Conservation (phyloP, 2,113 vertebrate species). For the Chionis minor region DNA sequence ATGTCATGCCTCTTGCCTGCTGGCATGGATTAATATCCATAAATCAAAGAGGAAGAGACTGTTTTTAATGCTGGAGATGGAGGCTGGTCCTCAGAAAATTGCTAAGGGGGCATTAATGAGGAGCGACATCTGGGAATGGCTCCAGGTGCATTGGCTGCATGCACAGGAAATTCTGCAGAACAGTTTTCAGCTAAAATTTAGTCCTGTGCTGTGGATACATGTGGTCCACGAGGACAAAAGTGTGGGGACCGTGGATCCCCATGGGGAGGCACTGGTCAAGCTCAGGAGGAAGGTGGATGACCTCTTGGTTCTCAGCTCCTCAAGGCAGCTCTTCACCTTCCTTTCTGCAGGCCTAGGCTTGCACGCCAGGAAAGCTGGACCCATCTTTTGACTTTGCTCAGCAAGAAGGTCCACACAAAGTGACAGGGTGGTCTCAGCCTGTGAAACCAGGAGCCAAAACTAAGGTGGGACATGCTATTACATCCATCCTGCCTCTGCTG, state of each 20-base stretch:
- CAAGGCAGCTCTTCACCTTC: background rate
- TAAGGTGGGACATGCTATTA: background rate
- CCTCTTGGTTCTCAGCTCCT: background rate
- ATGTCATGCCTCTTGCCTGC: slow-evolving; percentile 43
- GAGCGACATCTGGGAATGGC: slow-evolving; percentile 37
- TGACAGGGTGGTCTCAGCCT: background rate
- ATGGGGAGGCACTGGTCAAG: background rate
- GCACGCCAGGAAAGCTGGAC: background rate
- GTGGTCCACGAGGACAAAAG: background rate
- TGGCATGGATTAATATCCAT: slow-evolving; percentile 60
- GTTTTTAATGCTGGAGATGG: slow-evolving; percentile 62
- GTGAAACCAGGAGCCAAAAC: background rate
- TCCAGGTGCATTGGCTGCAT: slow-evolving; percentile 36
- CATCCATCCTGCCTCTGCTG: background rate
- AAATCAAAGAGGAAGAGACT: slow-evolving; percentile 63
- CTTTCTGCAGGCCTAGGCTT: background rate
- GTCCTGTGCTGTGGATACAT: background rate
- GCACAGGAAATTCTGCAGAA: background rate
- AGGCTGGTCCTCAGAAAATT: slow-evolving; percentile 52
- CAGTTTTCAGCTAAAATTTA: slow-evolving; percentile 22
- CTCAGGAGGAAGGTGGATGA: background rate
- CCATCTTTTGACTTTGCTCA: background rate
- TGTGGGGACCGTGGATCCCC: background rate
- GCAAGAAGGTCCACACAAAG: background rate
- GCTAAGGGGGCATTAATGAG: slow-evolving; percentile 58